Base-by-base conservation (phyloP, 2,113 vertebrate genomes). In the Chiloscyllium plagiosum region DNA sequence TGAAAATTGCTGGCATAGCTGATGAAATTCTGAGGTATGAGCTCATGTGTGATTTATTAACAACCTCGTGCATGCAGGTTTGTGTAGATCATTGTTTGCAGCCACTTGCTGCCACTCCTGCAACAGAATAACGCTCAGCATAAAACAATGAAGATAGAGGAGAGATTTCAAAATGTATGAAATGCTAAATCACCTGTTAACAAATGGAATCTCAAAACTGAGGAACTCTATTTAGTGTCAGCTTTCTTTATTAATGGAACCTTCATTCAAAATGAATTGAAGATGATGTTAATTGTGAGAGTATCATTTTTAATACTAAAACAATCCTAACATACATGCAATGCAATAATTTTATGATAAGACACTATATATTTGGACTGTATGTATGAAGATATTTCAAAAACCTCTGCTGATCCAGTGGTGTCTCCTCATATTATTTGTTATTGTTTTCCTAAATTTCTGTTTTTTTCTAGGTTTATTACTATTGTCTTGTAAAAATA, bases 21-120 rank as follows among this genome's bases (percentile, higher is more conserved):
- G 97, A 96, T 96, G 97, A 97, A 97, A 97, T 97, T 97, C 97
- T 97, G 68, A 96, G 97, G 97, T 97, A 96, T 97, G 97, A 42
- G 19, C 93, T 96, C 95, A 96, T 94, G 17, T 96, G 96, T 98
- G 98, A 98, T 98, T 98, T 98, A 98, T 98, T 66, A 96, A 20
- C 96, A 86, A 96, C 96, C 96, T 95, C 96, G 89, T 96, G 96
- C 97, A 97, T 97, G 97, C 97, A 96, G 96, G 96, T 96, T 96
- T 97, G 97, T 96, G 94, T 96, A 97, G 94, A 97, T 97, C 97
- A 97, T 97, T 97, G 97, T 96, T 96, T 76, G 95, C 13, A 96
- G 97, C 97, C 97, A 97, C 97, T 97, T 97, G 97, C 97, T 97
- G 97, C 97, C 97, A 76, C 47, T 76, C 5, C 68, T 76, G 26